Base-by-base conservation (phyloP, 2,797 vertebrate species). In the Tadarida brasiliensis region DNA sequence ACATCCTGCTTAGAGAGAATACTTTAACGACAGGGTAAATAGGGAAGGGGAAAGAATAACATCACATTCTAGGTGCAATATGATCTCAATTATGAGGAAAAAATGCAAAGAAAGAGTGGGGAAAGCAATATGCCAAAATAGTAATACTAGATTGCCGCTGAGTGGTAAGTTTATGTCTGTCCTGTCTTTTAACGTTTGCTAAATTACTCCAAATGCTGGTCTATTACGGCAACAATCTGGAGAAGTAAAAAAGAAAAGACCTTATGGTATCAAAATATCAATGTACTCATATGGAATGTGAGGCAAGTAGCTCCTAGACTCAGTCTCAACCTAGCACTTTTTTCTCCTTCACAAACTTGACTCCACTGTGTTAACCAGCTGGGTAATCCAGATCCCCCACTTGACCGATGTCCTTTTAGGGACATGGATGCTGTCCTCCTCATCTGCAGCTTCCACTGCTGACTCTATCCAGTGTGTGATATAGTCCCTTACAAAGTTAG, bases 171-270 rank as follows among this genome's bases (percentile, higher is more conserved):
- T 78, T 68, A 59, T 80, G 71, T 89, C 86, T 95, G n/a, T 81
- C 70, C 65, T 84, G 33, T 47, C 22, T 87, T 93, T 93, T 81
- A 94, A 84, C 14, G 61, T 91, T 96, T 96, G 93, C 49, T 87
- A 94, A 87, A 83, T 68, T 87, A 88, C 71, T 97, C 44, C 93
- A 84, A 96, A 88, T 88, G 54, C n/a, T 30, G 6, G 10, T 47
- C 30, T 84, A 73, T 89, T 89, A 93, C 0, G 2, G 67, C 44
- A 97, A 85, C 17, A 78, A 92, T 70, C 5, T 30, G 19, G 10
- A 24, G 16, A 47, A 2, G 19, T 59, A n/a, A 39, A 61, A 51
- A n/a, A 39, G 15, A 22, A 61, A 95, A 74, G 19, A n/a, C 19
- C 33, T 11, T 86, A 15, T 73, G 49, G 16, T 82, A 33, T 81